Evolutionary conservation across 2,888 invertebrate species (phyloP).

Genomic region (Leptinotarsa peninsularis): DNA sequence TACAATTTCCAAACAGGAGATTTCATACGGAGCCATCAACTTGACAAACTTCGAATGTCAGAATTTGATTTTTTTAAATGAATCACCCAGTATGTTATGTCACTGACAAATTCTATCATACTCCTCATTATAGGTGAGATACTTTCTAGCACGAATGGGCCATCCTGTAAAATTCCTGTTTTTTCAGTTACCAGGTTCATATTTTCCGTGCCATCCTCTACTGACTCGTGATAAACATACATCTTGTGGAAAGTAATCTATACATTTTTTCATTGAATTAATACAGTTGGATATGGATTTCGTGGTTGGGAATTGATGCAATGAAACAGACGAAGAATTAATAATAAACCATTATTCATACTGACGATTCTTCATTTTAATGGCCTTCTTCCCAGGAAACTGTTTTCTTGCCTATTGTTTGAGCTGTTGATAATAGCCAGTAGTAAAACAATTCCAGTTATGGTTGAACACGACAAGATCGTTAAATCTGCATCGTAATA

Average conservation of each 20-base stretch:
- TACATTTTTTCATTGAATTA: not conserved
- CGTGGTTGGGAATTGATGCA: not conserved
- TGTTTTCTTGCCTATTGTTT: constrained; percentile 21
- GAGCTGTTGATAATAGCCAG: not conserved
- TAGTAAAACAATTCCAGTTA: constrained; percentile 7
- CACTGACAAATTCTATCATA: too few species aligned
- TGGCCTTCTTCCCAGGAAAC: constrained; percentile 21
- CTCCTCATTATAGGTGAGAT: too few species aligned
- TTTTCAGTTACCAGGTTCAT: too few species aligned
- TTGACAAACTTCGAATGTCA: too few species aligned
- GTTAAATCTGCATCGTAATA: not conserved
- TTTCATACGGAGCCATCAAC: too few species aligned
- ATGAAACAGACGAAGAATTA: not conserved
- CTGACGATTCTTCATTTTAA: not conserved
- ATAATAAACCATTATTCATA: constrained; percentile 6
- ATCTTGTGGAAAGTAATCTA: not conserved
- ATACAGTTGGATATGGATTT: not conserved
- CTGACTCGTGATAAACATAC: too few species aligned
- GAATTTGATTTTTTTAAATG: too few species aligned
- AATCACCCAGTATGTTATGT: too few species aligned
- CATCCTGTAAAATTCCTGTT: too few species aligned
- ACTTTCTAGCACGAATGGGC: too few species aligned
- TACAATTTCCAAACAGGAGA: too few species aligned
- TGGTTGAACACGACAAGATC: not conserved
- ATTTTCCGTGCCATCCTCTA: too few species aligned